Evolutionary conservation across 1,140 invertebrate species (phyloP), one percentile per base, ranked within the genome.

Genomic region (Cyrtorhinus lividipennis): DNA sequence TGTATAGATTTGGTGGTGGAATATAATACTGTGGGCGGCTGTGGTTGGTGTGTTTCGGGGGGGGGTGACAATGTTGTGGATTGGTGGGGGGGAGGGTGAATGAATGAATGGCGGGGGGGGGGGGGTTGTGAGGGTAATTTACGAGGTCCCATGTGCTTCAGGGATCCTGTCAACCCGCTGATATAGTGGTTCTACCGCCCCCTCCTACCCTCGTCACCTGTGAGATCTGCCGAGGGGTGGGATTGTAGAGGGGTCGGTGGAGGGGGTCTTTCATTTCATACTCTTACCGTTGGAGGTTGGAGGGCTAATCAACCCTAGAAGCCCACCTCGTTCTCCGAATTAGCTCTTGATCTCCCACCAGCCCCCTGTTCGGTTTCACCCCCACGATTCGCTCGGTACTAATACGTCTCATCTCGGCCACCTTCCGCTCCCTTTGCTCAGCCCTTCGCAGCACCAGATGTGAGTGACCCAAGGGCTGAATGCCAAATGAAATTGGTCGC

Each of bases 81-180:
- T 8, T n/a, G 8, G 38, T 44, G 8, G 8, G 48, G 48, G 12
- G 8, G 5, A 22, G 48, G 12, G 48, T 20, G 48, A 22, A 22
- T 8, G 48, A 12, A 53, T 3, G 48, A 20, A 8, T 20, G 48
- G 30, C 10, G 48, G 48, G 48, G 48, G 5, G 48, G 12, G 48
- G 48, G 5, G 48, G 48, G 48, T 10, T 20, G 48, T 53, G 20
- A 53, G 48, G 48, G 48, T 53, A 53, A 53, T 53, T 53, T 53
- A 53, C 48, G 48, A 53, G 48, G 48, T 53, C 48, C 48, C 48
- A 53, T 53, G 48, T 53, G 48, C 48, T 53, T n/a, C 48, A 53
- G 48, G 48, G 48, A 15, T 53, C 48, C 48, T 53, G 48, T 53
- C 48, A 53, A 53, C 48, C 48, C 12, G 20, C 48, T 53, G 48